Conservation (phyloP, 1,140 invertebrate species). For the Formica selysi region DNA sequence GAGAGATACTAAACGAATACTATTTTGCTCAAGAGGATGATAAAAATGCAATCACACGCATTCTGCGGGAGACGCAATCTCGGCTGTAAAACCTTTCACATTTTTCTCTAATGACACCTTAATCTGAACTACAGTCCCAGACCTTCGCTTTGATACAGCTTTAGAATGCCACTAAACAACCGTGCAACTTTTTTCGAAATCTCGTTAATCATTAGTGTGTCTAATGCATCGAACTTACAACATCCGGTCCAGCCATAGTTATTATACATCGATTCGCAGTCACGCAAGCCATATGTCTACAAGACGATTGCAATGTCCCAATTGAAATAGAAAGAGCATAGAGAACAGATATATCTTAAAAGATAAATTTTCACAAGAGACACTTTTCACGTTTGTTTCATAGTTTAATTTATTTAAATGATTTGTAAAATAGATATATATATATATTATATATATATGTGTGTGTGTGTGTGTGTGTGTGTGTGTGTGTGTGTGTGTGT, state of each 20-base stretch:
- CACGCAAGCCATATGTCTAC: not conserved
- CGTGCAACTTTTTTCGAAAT: not conserved
- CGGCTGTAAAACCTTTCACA: conserved; percentile 45
- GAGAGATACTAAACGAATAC: not conserved
- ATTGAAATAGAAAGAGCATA: no score
- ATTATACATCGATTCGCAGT: conserved; percentile 1
- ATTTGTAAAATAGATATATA: not conserved
- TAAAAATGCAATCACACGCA: not conserved
- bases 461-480: no score
- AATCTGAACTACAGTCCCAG: conserved; percentile 7
- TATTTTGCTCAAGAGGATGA: not conserved
- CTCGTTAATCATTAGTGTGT: conserved; percentile 9
- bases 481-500: no score
- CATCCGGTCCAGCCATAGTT: not conserved
- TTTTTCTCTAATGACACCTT: conserved; percentile 39
- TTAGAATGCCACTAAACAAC: conserved; percentile 11
- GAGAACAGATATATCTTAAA: not conserved
- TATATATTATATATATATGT: not conserved
- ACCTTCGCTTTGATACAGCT: conserved; percentile 40
- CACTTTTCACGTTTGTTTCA: not conserved
- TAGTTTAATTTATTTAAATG: not conserved
- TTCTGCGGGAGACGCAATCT: not conserved
- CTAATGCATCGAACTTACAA: conserved; percentile 15
- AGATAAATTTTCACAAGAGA: not conserved
- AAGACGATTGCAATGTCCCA: not conserved